Percentiles rank a stretch among this genome's conserved stretches.
These are phyloP conservation scores for Apotomis betuletana DNA, from an alignment of 2,888 invertebrate species.

Conservation along the genomic window DNA sequence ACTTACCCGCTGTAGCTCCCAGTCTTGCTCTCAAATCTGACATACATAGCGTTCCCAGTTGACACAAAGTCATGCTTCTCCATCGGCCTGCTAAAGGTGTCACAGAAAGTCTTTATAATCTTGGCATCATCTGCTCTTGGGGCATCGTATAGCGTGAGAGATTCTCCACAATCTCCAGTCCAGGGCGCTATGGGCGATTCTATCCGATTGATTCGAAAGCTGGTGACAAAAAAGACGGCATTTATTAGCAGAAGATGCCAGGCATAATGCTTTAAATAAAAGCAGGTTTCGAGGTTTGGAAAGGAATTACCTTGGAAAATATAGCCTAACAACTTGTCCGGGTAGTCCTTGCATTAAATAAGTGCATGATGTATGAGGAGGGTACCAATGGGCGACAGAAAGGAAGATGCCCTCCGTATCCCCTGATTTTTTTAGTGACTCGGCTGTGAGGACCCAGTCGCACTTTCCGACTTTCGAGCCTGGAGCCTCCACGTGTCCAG, in stretches of 20 bases:
- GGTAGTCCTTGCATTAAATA: slow-evolving; percentile 94
- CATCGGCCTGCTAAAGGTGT: slow-evolving; percentile 96
- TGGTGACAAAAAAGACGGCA: slow-evolving; percentile 57
- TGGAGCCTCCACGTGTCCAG: slow-evolving; percentile 95
- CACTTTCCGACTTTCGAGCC: slow-evolving; percentile 94
- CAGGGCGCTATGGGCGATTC: slow-evolving; percentile 94
- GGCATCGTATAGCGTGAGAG: slow-evolving; percentile 94
- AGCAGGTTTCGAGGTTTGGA: too few relatives aligned
- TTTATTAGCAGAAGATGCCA: too few relatives aligned
- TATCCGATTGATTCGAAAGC: slow-evolving; percentile 94
- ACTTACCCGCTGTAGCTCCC: slow-evolving; percentile 94
- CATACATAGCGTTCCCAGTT: slow-evolving; percentile 92
- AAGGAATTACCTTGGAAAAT: slow-evolving; percentile 89
- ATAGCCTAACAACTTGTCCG: slow-evolving; percentile 94
- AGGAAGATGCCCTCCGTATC: slow-evolving; percentile 95
- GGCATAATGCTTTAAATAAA: too few relatives aligned
- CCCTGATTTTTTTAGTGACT: slow-evolving; percentile 89
- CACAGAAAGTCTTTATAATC: slow-evolving; percentile 97
- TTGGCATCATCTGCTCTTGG: slow-evolving; percentile 94
- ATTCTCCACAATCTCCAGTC: slow-evolving; percentile 95
- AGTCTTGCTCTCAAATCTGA: slow-evolving; percentile 95
- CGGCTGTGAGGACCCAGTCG: slow-evolving; percentile 94
- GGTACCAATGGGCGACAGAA: slow-evolving; percentile 97
- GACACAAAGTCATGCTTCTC: slow-evolving; percentile 97
- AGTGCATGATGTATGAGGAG: slow-evolving; percentile 95